These are phyloP conservation scores for Chloromyia formosa DNA, from an alignment of 2,888 invertebrate genomes.

Conservation along the genomic window DNA sequence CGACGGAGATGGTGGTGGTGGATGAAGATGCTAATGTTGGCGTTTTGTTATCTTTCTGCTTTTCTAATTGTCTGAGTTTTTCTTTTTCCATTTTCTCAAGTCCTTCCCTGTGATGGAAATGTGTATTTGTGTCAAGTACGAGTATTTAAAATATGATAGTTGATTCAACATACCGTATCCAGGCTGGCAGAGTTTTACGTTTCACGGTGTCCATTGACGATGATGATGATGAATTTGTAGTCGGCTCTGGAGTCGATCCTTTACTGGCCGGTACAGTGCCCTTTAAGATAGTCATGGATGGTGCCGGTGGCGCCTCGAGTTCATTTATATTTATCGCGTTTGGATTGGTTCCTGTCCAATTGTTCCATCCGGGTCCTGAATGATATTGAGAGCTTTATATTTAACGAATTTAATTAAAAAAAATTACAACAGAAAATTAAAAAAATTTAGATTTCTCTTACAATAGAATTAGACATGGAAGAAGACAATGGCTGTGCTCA, in stretches of 20 bases:
- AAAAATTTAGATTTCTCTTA: too few species aligned
- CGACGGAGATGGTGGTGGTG: not conserved
- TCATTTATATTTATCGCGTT: slow-evolving; percentile 35
- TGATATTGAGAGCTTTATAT: not conserved
- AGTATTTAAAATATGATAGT: not conserved
- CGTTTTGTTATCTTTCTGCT: slow-evolving; percentile 72
- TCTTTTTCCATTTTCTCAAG: slow-evolving; percentile 97
- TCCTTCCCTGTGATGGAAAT: slow-evolving; percentile 69
- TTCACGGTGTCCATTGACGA: slow-evolving; percentile 78
- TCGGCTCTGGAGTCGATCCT: not conserved
- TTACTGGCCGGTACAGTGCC: slow-evolving; percentile 10
- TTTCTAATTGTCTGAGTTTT: slow-evolving; percentile 86
- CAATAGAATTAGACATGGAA: too few species aligned
- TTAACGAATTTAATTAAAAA: too few species aligned
- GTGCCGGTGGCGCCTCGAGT: slow-evolving; percentile 14
- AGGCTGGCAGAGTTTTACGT: slow-evolving; percentile 91
- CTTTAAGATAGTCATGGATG: slow-evolving; percentile 21
- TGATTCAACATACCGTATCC: slow-evolving; percentile 83
- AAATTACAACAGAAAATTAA: too few species aligned
- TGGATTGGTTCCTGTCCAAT: slow-evolving; percentile 47
- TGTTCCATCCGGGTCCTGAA: slow-evolving; percentile 42
- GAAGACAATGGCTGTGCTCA: too few species aligned
- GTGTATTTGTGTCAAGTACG: not conserved
- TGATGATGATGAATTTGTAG: slow-evolving; percentile 34
- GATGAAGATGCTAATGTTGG: slow-evolving; percentile 67